Evolutionary conservation across 2,797 vertebrate genomes (phyloP).

Genomic region (Sebastes minor): DNA sequence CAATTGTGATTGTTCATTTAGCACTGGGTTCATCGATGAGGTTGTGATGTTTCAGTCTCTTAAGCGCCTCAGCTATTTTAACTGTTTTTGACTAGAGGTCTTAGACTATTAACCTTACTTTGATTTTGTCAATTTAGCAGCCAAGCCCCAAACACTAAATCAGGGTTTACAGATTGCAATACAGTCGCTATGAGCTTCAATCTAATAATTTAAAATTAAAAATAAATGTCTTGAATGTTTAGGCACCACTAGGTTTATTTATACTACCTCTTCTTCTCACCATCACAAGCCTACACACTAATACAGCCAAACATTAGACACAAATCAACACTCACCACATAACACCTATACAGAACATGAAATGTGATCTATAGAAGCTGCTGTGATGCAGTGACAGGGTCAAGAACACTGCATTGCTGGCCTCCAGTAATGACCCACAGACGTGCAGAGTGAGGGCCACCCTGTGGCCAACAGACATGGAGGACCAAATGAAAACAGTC

Average conservation of each 20-base stretch:
- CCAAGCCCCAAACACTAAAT: background rate
- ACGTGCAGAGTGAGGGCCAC: slow-evolving; percentile 64
- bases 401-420: slow-evolving; percentile 58
- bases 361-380: slow-evolving; percentile 19
- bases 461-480: slow-evolving; percentile 62
- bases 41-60: background rate
- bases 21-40: background rate
- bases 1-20: background rate
- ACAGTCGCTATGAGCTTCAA: background rate
- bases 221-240: background rate
- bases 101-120: background rate
- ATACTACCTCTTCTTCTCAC: slow-evolving; percentile 10
- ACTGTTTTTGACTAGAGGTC: background rate
- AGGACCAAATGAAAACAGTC: slow-evolving; percentile 17
- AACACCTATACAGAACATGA: slow-evolving; percentile 14
- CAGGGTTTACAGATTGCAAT: background rate
- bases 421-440: slow-evolving; percentile 53
- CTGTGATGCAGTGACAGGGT: slow-evolving; percentile 41
- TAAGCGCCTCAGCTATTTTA: background rate
- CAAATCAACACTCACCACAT: slow-evolving; percentile 1
- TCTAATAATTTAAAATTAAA: background rate
- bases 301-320: slow-evolving; percentile 7
- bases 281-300: background rate
- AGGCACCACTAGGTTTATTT: background rate
- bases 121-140: background rate